Evolutionary conservation across 64 coral and sea anemone species (phyloP), one percentile per base, ranked within the genome.

Genomic region (Acropora yongei): DNA sequence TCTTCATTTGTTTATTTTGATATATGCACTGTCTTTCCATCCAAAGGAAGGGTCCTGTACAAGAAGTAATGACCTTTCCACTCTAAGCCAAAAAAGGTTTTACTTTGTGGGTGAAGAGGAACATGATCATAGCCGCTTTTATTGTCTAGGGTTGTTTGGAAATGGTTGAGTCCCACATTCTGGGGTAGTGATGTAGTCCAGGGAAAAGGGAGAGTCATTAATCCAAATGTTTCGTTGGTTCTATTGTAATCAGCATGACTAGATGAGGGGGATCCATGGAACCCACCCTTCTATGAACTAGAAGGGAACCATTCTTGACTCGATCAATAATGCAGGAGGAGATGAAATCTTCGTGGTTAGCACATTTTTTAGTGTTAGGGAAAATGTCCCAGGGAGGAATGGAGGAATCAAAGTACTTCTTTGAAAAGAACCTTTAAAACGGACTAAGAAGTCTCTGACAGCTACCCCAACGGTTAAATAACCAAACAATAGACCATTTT

Each of bases 1-100:
- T 30, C 30, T 30, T 30, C 30, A 30, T 30, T 30, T 30, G 30
- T 30, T 30, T 30, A 30, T 30, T 30, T 30, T 30, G 8, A 92
- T 41, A 61, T 73, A 92, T 6, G 90, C 90, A 43, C 80, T 92
- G 72, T 80, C 90, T 76, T 92, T 92, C 81, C 82, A 92, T 0
- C 74, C 82, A 20, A 92, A 1, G 80, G 90, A 12, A 92, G 1
- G 1, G 81, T 86, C 0, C 30, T 8, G 30, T 86, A 92, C 1
- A 9, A 11, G 55, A 78, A 92, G 61, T 69, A 92, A 72, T 40
- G 63, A 0, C 80, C 80, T 10, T 46, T 17, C 80, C 90, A 85
- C 44, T 65, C 40, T 7, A 84, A 65, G 12, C 90, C 80, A 83
- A 49, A 84, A 61, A 65, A 85, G 0, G 18, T 85, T 0, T 1